Base-by-base conservation (phyloP, 2,888 invertebrate species). In the Latrodectus elegans region DNA sequence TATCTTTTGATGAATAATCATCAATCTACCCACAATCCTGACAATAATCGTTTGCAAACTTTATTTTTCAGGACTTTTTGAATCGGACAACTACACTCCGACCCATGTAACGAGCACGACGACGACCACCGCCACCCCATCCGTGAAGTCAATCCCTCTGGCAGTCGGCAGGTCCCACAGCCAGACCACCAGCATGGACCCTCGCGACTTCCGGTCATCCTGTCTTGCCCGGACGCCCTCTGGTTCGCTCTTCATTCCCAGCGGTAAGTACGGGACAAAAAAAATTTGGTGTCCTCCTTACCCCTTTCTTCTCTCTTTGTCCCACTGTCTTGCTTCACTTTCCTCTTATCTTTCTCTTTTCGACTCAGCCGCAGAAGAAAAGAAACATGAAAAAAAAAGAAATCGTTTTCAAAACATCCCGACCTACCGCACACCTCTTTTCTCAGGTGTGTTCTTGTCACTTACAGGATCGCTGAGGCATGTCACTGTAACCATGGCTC, bases 161-260 rank as follows among this genome's bases (percentile, higher is more conserved):
- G 68, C 75, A 49, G 71, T 76, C 67, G 86, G 86, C 75, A 67
- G 88, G 78, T 73, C 88, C 52, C 72, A 65, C 60, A 68, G 78
- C 51, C 79, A 79, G 14, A 70, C 38, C 64, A 15, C 75, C 22
- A 73, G 15, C 22, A 88, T 88, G 88, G 88, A 88, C 67, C 86
- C 71, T 49, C 67, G 88, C 26, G 90, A 90, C 74, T 90, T 90
- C 78, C 90, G 90, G 70, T 96, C 97, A 91, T 96, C 96, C 92
- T 97, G 97, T 93, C 95, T 97, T 92, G 96, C 97, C 91, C 95
- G 97, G 93, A 97, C 97, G 90, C 96, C 97, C 91, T 97, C 97
- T 91, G 97, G 97, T 92, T 97, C 97, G 94, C 96, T 97, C 92
- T 97, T 97, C 94, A 97, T 97, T 94, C 97, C 97, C 93, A 89